phyloP scores from a whole-genome alignment of 1,140 invertebrate species.

The Conus betulinus region DNA sequence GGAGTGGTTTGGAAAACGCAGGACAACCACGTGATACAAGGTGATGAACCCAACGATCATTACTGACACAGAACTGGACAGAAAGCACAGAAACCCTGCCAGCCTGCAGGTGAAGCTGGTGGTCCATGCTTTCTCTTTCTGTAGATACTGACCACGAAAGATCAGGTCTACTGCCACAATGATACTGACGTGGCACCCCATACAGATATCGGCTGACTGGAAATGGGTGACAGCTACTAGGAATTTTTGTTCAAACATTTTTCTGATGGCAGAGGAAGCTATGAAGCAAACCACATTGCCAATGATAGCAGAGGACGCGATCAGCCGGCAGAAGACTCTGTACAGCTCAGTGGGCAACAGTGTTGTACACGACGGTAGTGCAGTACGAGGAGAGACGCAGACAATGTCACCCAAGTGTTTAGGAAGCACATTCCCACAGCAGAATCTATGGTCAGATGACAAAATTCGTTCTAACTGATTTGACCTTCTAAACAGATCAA shows the following conservation, averaged over 20 bases:
- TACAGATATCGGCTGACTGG: not conserved
- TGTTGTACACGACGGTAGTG: not conserved
- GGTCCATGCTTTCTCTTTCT: not conserved
- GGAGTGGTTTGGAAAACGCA: no score
- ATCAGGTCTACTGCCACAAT: no score
- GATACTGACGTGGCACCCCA: not conserved
- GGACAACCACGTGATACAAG: not conserved
- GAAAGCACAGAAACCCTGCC: not conserved
- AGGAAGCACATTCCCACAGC: not conserved
- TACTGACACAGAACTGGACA: not conserved
- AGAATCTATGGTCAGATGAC: not conserved
- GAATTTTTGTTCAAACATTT: not conserved
- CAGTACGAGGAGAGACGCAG: not conserved
- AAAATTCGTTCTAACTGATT: not conserved
- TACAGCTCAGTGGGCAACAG: not conserved
- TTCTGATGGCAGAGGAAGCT: not conserved
- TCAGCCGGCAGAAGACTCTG: not conserved
- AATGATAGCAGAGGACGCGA: not conserved
- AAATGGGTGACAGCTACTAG: not conserved
- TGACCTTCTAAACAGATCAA: not conserved
- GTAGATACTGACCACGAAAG: no score
- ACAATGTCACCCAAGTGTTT: not conserved
- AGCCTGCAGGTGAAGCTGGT: not conserved
- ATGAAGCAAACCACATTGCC: not conserved
- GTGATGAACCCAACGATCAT: not conserved